Evolutionary conservation across 2,888 invertebrate species (phyloP).

Genomic region (Aleiodes leptofemur): DNA sequence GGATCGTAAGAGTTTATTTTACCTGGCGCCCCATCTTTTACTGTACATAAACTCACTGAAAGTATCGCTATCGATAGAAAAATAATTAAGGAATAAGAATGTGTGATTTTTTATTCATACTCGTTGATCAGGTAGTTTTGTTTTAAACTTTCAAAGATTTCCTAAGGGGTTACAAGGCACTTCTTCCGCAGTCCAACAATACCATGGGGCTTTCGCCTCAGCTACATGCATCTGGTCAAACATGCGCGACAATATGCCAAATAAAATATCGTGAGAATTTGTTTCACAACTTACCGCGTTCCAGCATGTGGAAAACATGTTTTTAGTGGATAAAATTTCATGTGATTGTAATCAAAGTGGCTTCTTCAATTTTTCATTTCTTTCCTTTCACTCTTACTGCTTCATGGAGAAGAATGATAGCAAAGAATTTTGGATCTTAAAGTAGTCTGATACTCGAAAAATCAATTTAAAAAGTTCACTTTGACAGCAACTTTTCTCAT

Average conservation of each 20-base stretch:
- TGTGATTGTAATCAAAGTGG: constrained; percentile 25
- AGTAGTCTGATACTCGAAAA: no score
- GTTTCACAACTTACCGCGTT: constrained; percentile 26
- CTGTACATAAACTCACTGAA: constrained; percentile 31
- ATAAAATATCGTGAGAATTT: constrained; percentile 48
- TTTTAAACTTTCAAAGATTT: constrained; percentile 22
- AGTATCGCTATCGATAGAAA: constrained; percentile 33
- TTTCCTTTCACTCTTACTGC: no score
- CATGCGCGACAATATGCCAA: constrained; percentile 41
- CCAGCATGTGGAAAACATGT: constrained; percentile 12
- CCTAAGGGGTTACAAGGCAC: constrained; percentile 34
- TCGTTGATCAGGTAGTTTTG: constrained; percentile 6
- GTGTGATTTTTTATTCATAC: constrained; percentile 15
- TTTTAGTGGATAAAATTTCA: constrained; percentile 23
- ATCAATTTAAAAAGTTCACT: no score
- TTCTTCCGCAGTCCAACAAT: constrained; percentile 46
- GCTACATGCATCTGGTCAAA: constrained; percentile 36
- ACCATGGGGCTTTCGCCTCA: constrained; percentile 28
- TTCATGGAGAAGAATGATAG: no score
- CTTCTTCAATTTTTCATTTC: no score
- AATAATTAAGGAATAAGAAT: constrained; percentile 34
- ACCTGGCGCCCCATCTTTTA: constrained; percentile 12
- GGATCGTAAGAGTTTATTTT: constrained; percentile 14
- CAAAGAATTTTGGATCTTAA: no score
- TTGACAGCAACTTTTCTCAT: no score